Base-by-base conservation (phyloP, 2,888 invertebrate genomes). In the Rhodophaea formosa region DNA sequence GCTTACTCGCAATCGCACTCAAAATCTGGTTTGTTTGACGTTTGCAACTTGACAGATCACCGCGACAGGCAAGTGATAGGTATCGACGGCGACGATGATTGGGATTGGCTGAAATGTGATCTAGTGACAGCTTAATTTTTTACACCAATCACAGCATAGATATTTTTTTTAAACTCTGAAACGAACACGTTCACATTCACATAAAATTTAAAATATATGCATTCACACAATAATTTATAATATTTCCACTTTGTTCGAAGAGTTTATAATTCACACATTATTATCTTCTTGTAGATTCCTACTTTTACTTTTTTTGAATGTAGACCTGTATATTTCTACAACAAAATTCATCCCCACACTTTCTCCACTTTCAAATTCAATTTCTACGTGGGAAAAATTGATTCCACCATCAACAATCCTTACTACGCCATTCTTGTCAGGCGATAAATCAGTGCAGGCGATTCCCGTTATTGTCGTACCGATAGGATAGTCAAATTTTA, bases 401-500 rank as follows among this genome's bases (percentile, higher is more conserved):
- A 80, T 55, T 15, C 81, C 81, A 30, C 80, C 80, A 14, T 70
- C 61, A 3, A 62, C 46, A 29, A 81, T 68, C 8, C 17, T 64
- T 30, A 65, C 68, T 14, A 45, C 64, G 10, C 73, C 74, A 15
- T 62, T 62, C 64, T 80, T 79, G 43, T 67, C 61, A 3, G 71
- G 68, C 5, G 79, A 68, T 10, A 75, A 56, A 59, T 81, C 80
- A 14, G 67, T 49, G 53, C 79, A 79, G 0, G 76, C 76, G 8
- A 80, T 80, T 6, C 79, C 81, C 14, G 72, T 73, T 17, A 80
- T 80, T 17, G 64, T 69, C 0, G 77, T 77, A 12, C 74, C 71
- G n/a, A 47, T 15, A 5, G 81, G 80, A 65, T 80, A 81, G 0
- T 59, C 39, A 23, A 79, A 71, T 0, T 58, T 43, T 8, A 77